Evolutionary conservation across 1,140 invertebrate species (phyloP), one percentile per base, ranked within the genome.

Genomic region (Bombus soroeensis): DNA sequence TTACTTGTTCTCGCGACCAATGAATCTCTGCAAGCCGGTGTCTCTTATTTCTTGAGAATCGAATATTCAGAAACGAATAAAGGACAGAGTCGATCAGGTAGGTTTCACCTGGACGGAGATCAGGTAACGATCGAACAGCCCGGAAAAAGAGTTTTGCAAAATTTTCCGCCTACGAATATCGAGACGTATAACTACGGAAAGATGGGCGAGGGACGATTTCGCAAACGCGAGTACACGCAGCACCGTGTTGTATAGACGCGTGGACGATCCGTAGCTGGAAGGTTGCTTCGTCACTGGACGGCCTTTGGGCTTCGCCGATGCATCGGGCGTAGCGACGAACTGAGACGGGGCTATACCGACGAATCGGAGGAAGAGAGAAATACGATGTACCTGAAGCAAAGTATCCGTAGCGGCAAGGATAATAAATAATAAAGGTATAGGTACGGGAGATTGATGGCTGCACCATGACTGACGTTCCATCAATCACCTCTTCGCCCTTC

Each of bases 401-500:
- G 91, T 88, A 90, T 91, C 92, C 91, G 88, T 87, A 90, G 80
- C 91, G 89, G 90, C 89, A 89, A 87, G 92, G 94, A 95, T 95
- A 95, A 95, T 94, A 95, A 95, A 95, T 95, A 95, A 94, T 93
- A 92, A 92, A 93, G 90, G 92, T 88, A 91, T 82, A 89, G 92
- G 88, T 90, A 90, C 79, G 87, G 84, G 93, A 94, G 94, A 95
- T 95, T 94, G 94, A 95, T 95, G 93, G 94, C 93, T 92, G 85
- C 82, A 92, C 89, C 94, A 93, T 95, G 94, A 94, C 94, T 95
- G 94, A 95, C 94, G 92, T 92, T 95, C 94, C 94, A 95, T 95
- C 95, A 93, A 95, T 95, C 95, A 95, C 92, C 90, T 86, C 87
- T 80, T 88, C 88, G 89, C 86, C 86, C 87, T 87, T 87, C 86